Evolutionary conservation across 2,113 vertebrate species (phyloP).

Genomic region (Lepus timidus): DNA sequence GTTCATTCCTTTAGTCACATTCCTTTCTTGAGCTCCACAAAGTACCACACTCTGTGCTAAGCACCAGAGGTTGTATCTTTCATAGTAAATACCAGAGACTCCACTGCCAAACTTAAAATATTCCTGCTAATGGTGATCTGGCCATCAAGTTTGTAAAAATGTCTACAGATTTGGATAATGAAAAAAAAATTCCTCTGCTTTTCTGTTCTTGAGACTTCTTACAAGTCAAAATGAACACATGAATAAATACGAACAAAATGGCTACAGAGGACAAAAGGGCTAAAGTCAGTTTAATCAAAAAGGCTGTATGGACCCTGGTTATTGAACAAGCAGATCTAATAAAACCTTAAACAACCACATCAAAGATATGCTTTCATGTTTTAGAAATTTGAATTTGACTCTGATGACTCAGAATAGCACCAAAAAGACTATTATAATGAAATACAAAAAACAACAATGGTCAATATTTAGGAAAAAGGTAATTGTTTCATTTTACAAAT

Average conservation of each 20-base stretch:
- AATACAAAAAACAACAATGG: neutral
- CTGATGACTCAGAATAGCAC: constrained; percentile 28
- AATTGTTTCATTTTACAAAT: constrained; percentile 2
- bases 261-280: neutral
- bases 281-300: neutral
- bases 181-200: constrained; percentile 14
- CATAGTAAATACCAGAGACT: neutral
- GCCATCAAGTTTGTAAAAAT: neutral
- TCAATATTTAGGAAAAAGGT: neutral
- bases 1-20: neutral
- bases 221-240: neutral
- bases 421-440: neutral
- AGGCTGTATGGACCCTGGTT: neutral
- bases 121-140: constrained; percentile 24
- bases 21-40: neutral
- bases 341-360: neutral
- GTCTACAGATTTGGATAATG: neutral
- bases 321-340: neutral
- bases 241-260: neutral
- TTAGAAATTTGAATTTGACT: neutral
- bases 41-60: neutral
- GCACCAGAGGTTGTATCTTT: neutral
- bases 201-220: neutral
- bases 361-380: neutral
- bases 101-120: constrained; percentile 7